Base-by-base conservation (phyloP, 1,140 invertebrate genomes). In the Macrobrachium rosenbergii region DNA sequence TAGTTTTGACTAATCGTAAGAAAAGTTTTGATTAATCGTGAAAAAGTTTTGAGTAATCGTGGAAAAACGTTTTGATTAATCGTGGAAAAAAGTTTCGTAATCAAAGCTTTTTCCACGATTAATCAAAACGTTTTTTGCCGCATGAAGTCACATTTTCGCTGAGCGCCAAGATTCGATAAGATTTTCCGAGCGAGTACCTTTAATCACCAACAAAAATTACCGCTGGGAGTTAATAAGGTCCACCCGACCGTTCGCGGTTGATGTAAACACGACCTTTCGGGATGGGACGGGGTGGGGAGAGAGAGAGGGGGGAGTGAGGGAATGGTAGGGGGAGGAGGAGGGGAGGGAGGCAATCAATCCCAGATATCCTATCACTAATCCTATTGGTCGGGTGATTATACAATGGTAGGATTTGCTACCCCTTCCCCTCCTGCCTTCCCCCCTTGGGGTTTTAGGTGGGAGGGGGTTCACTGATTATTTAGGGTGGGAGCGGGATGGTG, bases 191-290 rank as follows among this genome's bases (percentile, higher is more conserved):
- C 43, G 62, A 43, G 12, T 81, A 17, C 23, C 3, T 43, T 60
- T 81, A 67, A 81, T 67, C 60, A 67, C 79, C 79, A 81, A 81
- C 79, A 81, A 81, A 81, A 81, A 81, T 81, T 81, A 81, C 83
- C 12, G 72, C 62, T 85, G 58, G 58, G 28, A 21, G 83, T 69
- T 12, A 52, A 52, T 52, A 43, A 21, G 78, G 67, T 17, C 14
- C n/a, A 5, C 11, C 69, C 7, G 17, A n/a, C n/a, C 21, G 64
- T 17, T 43, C 43, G 11, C 19, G 8, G 6, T 28, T 52, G 63
- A 28, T 21, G 21, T 45, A 52, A 28, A 14, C 16, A 28, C 58
- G 62, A 63, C 60, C 23, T 28, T 63, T 52, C 23, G 0, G 21
- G 23, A 60, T 67, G 62, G 28, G 12, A 43, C 0, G 28, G 76